Conservation (phyloP, 2,888 invertebrate genomes). For the Ephialtes manifestator region DNA sequence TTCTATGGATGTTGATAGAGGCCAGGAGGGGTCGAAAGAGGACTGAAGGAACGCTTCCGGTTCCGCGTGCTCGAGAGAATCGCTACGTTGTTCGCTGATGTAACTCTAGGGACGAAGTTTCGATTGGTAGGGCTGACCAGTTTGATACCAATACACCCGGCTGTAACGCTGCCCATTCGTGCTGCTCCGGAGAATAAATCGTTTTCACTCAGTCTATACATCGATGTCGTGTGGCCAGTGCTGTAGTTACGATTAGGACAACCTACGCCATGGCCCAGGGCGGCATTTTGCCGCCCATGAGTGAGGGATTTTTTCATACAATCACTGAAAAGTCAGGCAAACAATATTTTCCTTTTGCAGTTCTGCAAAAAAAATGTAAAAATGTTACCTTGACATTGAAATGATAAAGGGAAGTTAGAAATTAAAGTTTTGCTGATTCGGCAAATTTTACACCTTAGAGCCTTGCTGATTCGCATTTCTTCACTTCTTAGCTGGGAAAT, state of each 20-base stretch:
- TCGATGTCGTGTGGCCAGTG: neutral
- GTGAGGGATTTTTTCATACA: too few species aligned
- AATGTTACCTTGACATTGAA: too few species aligned
- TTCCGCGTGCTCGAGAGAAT: conserved; percentile 12
- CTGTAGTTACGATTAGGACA: neutral
- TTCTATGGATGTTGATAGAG: conserved; percentile 21
- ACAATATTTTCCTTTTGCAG: too few species aligned
- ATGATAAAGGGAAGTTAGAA: too few species aligned
- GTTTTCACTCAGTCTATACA: conserved; percentile 19
- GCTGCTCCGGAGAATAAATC: conserved; percentile 15
- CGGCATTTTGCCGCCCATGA: neutral
- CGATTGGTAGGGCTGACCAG: conserved; percentile 11
- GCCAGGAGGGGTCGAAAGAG: neutral
- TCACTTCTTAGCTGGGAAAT: too few species aligned
- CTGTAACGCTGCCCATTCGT: neutral
- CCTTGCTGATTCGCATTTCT: too few species aligned
- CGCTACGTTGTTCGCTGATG: neutral
- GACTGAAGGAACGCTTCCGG: conserved; percentile 30
- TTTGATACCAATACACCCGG: conserved; percentile 23
- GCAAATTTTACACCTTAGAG: too few species aligned
- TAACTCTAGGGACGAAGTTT: conserved; percentile 12
- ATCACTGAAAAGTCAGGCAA: too few species aligned
- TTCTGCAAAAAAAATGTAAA: too few species aligned
- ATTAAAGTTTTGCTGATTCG: too few species aligned
- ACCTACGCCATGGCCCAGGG: neutral